Percentiles rank a stretch among this genome's conserved stretches.
phyloP scores from a whole-genome alignment of 2,888 invertebrate genomes.

The Ophioninae sp. region DNA sequence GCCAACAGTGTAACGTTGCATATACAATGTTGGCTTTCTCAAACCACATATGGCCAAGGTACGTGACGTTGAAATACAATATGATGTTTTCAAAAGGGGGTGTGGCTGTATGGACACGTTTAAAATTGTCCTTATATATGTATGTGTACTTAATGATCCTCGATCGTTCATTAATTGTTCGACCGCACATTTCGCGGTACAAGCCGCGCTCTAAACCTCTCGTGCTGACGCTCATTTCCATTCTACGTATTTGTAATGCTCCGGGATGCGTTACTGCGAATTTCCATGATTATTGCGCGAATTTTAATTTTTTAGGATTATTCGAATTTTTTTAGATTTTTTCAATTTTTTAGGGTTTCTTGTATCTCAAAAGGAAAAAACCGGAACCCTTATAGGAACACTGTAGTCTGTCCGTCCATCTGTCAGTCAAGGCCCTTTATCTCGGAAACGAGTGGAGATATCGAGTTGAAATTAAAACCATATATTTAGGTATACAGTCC shows the following conservation, averaged over 20 bases:
- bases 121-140: conserved; percentile 8
- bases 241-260: conserved; percentile 39
- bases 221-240: conserved; percentile 25
- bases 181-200: conserved; percentile 5
- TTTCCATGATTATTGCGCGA: neutral
- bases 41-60: conserved; percentile 20
- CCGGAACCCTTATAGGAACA: too few relatives aligned
- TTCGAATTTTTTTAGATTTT: too few relatives aligned
- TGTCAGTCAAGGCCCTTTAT: too few relatives aligned
- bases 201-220: conserved; percentile 16
- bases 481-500: too few relatives aligned
- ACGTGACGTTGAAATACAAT: conserved; percentile 24
- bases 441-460: too few relatives aligned
- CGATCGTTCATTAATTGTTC: conserved; percentile 33
- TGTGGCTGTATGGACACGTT: neutral
- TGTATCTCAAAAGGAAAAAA: too few relatives aligned
- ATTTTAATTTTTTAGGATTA: too few relatives aligned
- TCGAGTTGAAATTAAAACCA: too few relatives aligned
- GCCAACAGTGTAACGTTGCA: conserved; percentile 25
- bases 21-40: conserved; percentile 40
- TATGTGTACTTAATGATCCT: conserved; percentile 25
- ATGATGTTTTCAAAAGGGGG: conserved; percentile 17
- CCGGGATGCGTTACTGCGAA: conserved; percentile 1
- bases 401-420: too few relatives aligned
- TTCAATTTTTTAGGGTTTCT: too few relatives aligned